Evolutionary conservation across 2,113 vertebrate genomes (phyloP).

Genomic region (Sphyrna mokarran): DNA sequence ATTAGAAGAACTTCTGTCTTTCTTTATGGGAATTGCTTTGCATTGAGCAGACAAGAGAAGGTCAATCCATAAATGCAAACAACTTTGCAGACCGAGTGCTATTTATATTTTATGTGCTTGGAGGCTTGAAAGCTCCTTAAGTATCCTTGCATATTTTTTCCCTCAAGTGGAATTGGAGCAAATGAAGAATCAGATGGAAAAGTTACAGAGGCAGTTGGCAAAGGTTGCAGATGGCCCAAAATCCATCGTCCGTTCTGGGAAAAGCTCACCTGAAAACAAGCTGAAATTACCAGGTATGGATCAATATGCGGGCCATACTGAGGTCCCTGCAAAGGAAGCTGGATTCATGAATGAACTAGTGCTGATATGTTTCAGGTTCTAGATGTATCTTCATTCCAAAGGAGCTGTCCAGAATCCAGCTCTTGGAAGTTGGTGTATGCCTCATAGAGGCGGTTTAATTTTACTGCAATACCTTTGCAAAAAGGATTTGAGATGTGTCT

Average conservation of each 20-base stretch:
- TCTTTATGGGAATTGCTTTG: background rate
- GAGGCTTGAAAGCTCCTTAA: background rate
- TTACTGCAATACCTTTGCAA: background rate
- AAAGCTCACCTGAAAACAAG: background rate
- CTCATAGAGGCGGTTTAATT: background rate
- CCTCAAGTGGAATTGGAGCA: conserved; percentile 51
- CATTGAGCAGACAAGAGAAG: background rate
- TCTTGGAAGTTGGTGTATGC: background rate
- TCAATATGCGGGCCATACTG: background rate
- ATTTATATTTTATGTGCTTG: background rate
- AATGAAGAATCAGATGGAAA: conserved; percentile 63
- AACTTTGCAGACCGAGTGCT: background rate
- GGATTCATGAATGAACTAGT: background rate
- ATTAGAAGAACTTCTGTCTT: background rate
- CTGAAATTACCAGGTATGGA: background rate
- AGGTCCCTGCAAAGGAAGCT: background rate
- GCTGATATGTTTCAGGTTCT: background rate
- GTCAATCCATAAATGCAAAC: background rate
- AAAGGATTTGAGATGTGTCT: background rate
- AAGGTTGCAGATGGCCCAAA: background rate
- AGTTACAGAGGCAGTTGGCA: conserved; percentile 55
- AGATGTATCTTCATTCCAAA: background rate
- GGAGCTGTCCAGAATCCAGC: background rate
- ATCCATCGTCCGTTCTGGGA: background rate
- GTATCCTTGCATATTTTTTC: background rate